phyloP scores from a whole-genome alignment of 2,888 invertebrate species.

The Aspidiotus destructor region DNA sequence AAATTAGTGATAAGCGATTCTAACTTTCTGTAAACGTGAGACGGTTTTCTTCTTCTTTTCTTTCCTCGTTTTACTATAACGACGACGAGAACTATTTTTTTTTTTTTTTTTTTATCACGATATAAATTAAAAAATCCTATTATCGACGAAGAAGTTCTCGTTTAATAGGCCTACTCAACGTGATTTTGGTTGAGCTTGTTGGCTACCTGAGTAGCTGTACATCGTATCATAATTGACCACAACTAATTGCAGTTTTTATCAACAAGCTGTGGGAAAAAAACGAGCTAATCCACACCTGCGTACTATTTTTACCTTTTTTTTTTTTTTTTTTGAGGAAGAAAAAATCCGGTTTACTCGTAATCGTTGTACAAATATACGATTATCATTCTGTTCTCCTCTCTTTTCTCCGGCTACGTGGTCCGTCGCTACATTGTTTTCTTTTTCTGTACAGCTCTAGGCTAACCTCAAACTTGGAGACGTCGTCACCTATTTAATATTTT shows the following conservation, averaged over 20 bases:
- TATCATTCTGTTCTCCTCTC: background rate
- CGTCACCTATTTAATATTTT: background rate
- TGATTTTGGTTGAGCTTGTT: no score
- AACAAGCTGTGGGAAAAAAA: background rate
- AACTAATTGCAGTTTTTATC: background rate
- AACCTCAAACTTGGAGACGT: background rate
- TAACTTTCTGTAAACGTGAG: no score
- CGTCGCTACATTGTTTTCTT: background rate
- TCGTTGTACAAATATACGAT: background rate
- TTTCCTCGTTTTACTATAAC: no score
- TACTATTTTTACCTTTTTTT: background rate
- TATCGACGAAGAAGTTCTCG: no score
- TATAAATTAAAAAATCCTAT: no score
- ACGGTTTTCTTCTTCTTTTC: no score
- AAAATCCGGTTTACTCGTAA: background rate
- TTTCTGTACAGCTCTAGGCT: background rate
- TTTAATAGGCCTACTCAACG: no score
- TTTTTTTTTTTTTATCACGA: no score
- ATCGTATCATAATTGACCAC: background rate
- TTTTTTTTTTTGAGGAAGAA: background rate
- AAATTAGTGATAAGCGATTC: no score
- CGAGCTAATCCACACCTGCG: background rate
- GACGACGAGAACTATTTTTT: no score
- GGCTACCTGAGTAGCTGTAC: no score
- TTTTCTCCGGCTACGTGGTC: background rate